phyloP scores from a whole-genome alignment of 2,113 vertebrate genomes.

The Epinephelus cyanopodus region DNA sequence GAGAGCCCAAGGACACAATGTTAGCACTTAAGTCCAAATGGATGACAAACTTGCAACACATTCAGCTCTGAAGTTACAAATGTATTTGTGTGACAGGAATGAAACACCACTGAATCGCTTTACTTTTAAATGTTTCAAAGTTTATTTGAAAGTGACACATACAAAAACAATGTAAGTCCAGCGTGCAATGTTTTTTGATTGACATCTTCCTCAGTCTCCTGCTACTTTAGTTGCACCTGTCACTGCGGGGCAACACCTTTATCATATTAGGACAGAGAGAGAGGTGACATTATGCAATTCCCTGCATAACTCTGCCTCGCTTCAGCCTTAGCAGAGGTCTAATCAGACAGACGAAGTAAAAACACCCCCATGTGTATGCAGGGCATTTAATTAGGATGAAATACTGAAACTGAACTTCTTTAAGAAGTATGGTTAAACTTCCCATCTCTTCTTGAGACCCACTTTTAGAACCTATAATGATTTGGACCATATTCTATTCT shows the following conservation, averaged over 20 bases:
- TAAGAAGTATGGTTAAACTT: background rate
- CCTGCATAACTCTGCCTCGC: background rate
- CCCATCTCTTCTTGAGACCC: background rate
- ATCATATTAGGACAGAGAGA: constrained; percentile 15
- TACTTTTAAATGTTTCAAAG: background rate
- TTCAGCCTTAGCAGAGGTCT: constrained; percentile 13
- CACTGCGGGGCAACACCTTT: constrained; percentile 5
- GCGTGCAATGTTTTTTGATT: background rate
- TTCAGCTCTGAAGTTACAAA: background rate
- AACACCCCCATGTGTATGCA: background rate
- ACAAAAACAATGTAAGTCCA: background rate
- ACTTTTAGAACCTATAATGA: background rate
- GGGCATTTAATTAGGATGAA: constrained; percentile 9
- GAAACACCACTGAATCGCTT: background rate
- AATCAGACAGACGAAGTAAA: constrained; percentile 1
- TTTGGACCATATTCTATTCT: background rate
- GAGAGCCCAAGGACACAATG: too few relatives aligned
- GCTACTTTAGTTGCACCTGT: constrained; percentile 13
- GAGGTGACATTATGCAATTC: constrained; percentile 18
- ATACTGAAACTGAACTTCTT: background rate
- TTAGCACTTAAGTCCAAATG: too few relatives aligned
- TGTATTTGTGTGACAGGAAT: background rate
- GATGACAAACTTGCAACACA: background rate
- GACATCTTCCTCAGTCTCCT: constrained; percentile 19
- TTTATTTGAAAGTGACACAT: background rate